These are phyloP conservation scores for Myotis pilosus DNA, from an alignment of 2,797 vertebrate genomes.

Conservation along the genomic window DNA sequence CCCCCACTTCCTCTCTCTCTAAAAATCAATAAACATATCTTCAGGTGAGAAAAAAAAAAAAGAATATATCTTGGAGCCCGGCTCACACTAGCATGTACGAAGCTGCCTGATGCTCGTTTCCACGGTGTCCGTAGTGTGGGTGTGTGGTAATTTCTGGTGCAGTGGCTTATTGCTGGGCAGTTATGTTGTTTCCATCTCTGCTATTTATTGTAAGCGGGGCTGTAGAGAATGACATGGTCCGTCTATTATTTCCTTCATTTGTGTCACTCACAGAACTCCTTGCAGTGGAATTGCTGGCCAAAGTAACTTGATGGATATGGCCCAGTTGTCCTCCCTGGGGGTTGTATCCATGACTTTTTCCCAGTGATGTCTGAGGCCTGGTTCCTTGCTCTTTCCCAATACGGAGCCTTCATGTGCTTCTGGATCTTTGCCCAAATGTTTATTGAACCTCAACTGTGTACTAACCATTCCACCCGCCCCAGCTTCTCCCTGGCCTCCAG, in stretches of 20 bases:
- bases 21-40: not conserved
- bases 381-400: not conserved
- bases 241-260: not conserved
- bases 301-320: not conserved
- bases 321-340: not conserved
- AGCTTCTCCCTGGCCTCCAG: not conserved
- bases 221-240: not conserved
- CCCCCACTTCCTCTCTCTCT: not conserved
- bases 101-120: not conserved
- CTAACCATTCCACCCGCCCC: too few species aligned
- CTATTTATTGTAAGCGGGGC: not conserved
- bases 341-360: not conserved
- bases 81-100: not conserved
- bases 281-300: not conserved
- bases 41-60: not conserved
- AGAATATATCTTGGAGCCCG: not conserved
- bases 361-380: not conserved
- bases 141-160: not conserved
- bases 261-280: not conserved
- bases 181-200: not conserved
- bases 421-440: not conserved
- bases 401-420: not conserved
- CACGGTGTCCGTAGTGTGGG: fast-evolving
- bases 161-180: not conserved
- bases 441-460: not conserved